These are phyloP conservation scores for Buceros bicornis DNA, from an alignment of 2,797 vertebrate species.

Conservation along the genomic window DNA sequence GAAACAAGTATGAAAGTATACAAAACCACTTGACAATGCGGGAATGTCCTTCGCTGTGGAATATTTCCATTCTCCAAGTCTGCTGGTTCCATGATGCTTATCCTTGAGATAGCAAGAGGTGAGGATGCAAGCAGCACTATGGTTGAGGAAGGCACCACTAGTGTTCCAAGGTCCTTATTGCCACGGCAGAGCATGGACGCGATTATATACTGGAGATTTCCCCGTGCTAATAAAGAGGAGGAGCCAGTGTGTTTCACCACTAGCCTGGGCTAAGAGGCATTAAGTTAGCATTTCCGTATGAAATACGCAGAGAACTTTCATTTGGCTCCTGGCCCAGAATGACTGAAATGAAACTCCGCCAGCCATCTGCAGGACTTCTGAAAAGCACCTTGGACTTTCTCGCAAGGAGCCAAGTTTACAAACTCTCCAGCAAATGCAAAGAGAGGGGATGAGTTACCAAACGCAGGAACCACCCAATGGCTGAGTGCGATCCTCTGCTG, in stretches of 20 bases:
- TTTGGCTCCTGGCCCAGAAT: constrained; percentile 52
- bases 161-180: background rate
- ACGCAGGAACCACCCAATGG: background rate
- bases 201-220: background rate
- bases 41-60: background rate
- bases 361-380: background rate
- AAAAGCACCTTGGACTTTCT: background rate
- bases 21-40: background rate
- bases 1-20: background rate
- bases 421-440: background rate
- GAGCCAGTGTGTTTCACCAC: background rate
- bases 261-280: background rate
- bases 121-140: background rate
- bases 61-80: background rate
- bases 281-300: background rate
- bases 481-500: rapidly evolving
- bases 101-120: background rate
- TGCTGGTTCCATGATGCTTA: background rate
- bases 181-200: background rate
- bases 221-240: constrained; percentile 22
- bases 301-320: constrained; percentile 27
- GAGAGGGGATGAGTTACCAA: background rate
- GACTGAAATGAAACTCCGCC: background rate
- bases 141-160: background rate
- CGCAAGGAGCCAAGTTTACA: background rate